Evolutionary conservation across 1,140 invertebrate species (phyloP).

Genomic region (Leptopilina boulardi): DNA sequence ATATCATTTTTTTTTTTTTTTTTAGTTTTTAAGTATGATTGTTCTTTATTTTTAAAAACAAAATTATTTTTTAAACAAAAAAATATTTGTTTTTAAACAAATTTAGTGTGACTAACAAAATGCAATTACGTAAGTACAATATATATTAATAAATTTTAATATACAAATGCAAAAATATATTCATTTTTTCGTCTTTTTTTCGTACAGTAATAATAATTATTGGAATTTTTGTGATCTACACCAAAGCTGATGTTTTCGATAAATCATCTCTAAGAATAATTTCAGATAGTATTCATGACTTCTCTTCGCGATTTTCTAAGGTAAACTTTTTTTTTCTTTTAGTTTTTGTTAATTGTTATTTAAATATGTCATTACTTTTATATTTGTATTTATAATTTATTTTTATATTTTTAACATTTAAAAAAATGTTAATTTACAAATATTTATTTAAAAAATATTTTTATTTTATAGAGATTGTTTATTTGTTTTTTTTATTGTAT

Average conservation of each 20-base stretch:
- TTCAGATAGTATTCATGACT: not conserved
- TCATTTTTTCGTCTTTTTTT: not conserved
- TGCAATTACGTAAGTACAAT: not conserved
- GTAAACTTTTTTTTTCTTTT: not conserved
- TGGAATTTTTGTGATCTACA: not conserved
- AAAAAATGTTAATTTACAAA: too few species aligned
- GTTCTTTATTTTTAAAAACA: not conserved
- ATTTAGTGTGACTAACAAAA: not conserved
- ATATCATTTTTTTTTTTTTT: conserved; percentile 1
- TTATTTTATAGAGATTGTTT: too few species aligned
- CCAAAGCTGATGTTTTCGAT: not conserved
- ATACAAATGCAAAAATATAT: not conserved
- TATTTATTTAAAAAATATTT: too few species aligned
- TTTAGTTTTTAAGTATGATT: not conserved
- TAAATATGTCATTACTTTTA: not conserved
- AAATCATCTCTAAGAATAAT: conserved; percentile 3
- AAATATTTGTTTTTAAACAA: too few species aligned
- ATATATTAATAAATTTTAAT: too few species aligned
- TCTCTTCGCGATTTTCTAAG: conserved; percentile 20
- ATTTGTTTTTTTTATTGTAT: too few species aligned
- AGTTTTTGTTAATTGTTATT: not conserved
- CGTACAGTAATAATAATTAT: not conserved
- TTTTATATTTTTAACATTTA: too few species aligned
- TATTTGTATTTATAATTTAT: not conserved
- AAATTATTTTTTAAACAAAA: not conserved